Evolutionary conservation across 92 coral and sea anemone genomes (phyloP), one percentile per base, ranked within the genome.

Genomic region (Parazoanthus atlanticus): DNA sequence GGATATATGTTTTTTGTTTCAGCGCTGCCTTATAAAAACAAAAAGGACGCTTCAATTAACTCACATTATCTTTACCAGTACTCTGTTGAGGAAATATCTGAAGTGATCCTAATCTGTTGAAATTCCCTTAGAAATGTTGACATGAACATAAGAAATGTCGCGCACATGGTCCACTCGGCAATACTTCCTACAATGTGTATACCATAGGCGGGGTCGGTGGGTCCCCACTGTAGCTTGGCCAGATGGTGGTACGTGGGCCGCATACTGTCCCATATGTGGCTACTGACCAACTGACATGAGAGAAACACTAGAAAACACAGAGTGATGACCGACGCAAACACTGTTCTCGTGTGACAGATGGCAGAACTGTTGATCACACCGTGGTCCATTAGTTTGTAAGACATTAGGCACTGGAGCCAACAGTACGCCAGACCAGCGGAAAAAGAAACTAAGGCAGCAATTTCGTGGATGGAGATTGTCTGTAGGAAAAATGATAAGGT

Each of bases 321-420:
- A 10, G 95, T 94, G 81, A 94, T 91, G 30, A 89, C 81, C 8
- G 93, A 88, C 1, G 97, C 84, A 81, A 94, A 91, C 87, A 89
- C 90, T 74, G 90, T 71, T 80, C 97, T 91, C 43, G 96, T 91
- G 88, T 93, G 98, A 67, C 98, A 94, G 70, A 94, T 93, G 67
- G 95, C 95, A 69, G 98, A 91, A 54, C 98, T 94, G 75, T 94
- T 94, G 81, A 94, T 94, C 85, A 94, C 98, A 78, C 98, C 95
- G 92, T 94, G 98, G 90, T 94, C 98, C 83, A 93, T 92, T n/a
- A 94, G 90, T 78, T 89, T 93, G 86, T 93, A 94, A 3, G 98
- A 94, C 98, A 94, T 94, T 25, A 94, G 88, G 58, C 93, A 86
- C 71, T 94, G 98, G 72, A 94, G 92, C 98, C 98, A 94, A 47